A percentile compares a stretch with the other conserved stretches of the same genome.
Conservation (phyloP, 1,140 invertebrate genomes). For the Tenebrio molitor region DNA sequence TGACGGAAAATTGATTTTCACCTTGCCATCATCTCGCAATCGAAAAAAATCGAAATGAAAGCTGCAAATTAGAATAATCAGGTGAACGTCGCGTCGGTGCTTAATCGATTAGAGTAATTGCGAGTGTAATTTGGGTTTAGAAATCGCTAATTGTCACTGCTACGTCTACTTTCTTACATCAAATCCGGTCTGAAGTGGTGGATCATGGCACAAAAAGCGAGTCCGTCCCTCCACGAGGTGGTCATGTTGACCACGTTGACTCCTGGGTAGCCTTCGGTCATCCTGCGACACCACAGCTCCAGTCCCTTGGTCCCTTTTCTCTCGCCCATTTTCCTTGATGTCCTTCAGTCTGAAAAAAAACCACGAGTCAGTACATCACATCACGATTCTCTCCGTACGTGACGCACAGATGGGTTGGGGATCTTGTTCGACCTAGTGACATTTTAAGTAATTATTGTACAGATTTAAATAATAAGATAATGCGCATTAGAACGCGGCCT, state of each 20-base stretch:
- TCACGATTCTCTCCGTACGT: slow-evolving; percentile 21
- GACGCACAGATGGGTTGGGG: slow-evolving; percentile 27
- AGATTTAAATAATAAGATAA: slow-evolving; percentile 39
- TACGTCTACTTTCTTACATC: slow-evolving; percentile 82
- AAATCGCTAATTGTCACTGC: neutral
- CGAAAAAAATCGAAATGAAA: neutral
- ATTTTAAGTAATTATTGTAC: slow-evolving; percentile 19
- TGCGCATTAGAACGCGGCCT: slow-evolving; percentile 28
- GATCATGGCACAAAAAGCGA: slow-evolving; percentile 97
- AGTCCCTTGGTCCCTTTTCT: slow-evolving; percentile 87
- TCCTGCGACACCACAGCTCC: slow-evolving; percentile 89
- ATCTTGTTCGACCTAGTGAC: slow-evolving; percentile 20
- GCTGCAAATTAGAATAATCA: neutral
- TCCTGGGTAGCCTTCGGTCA: slow-evolving; percentile 89
- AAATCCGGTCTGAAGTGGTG: slow-evolving; percentile 96
- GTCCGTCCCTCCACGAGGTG: slow-evolving; percentile 92
- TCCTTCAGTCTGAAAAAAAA: slow-evolving; percentile 37
- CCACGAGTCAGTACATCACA: slow-evolving; percentile 11
- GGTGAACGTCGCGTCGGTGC: neutral
- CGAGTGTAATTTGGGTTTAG: slow-evolving; percentile 7
- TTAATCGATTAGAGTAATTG: neutral
- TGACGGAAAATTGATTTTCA: neutral
- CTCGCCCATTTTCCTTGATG: slow-evolving; percentile 78
- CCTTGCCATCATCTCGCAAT: neutral
- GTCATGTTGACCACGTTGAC: slow-evolving; percentile 94